Evolutionary conservation across 2,113 vertebrate genomes (phyloP).

Genomic region (Guaruba guarouba): DNA sequence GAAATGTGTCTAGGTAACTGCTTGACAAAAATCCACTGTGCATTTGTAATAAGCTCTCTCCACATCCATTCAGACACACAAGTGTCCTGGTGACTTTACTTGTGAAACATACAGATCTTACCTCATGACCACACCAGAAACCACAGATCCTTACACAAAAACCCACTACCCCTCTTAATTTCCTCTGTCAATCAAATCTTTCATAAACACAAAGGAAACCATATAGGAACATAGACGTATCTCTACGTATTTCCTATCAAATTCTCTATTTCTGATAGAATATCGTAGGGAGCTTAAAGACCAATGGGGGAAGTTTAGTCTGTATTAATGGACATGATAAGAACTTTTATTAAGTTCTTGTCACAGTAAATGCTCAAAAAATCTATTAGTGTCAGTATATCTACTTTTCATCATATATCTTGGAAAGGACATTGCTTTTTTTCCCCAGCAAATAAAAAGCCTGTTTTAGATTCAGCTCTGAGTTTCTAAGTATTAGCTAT

Average conservation of each 20-base stretch:
- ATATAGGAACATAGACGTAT: background rate
- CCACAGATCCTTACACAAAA: background rate
- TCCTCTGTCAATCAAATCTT: background rate
- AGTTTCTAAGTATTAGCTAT: background rate
- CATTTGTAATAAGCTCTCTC: background rate
- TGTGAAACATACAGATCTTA: background rate
- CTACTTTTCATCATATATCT: background rate
- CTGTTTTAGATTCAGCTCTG: background rate
- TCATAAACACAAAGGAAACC: background rate
- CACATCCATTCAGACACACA: background rate
- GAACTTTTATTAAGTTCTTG: background rate
- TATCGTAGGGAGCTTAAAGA: background rate
- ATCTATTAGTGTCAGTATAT: background rate
- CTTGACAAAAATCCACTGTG: background rate
- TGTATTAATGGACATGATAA: background rate
- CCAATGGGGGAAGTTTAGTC: background rate
- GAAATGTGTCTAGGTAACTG: background rate
- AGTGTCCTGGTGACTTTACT: background rate
- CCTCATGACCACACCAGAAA: background rate
- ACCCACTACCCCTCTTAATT: fast-evolving
- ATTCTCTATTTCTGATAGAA: background rate
- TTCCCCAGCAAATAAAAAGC: background rate
- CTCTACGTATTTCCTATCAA: background rate
- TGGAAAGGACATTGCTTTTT: background rate
- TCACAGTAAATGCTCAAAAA: background rate